Percentiles rank a stretch among this genome's conserved stretches.
Conservation (phyloP, 2,888 invertebrate genomes). For the Leucozona laternaria region DNA sequence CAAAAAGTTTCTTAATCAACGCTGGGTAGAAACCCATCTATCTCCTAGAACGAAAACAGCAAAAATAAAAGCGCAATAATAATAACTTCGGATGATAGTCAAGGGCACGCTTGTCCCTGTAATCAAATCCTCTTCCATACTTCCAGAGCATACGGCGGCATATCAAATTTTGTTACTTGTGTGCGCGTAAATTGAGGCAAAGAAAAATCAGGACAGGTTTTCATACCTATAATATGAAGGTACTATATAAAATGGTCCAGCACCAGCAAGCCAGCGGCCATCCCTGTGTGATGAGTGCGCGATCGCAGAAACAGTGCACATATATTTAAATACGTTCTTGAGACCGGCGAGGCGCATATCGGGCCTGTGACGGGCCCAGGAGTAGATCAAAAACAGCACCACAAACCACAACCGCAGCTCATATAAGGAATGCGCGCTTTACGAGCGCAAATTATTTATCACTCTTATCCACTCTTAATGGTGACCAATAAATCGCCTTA, state of each 20-base stretch:
- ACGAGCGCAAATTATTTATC: conserved; percentile 75
- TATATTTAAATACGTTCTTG: conserved; percentile 43
- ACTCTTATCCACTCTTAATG: conserved; percentile 75
- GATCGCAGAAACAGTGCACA: conserved; percentile 33
- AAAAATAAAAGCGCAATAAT: conserved; percentile 62
- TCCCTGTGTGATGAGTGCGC: conserved; percentile 62
- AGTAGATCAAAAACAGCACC: conserved; percentile 41
- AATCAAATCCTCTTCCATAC: conserved; percentile 64
- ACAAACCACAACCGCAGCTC: conserved; percentile 33
- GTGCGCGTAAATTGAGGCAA: conserved; percentile 70
- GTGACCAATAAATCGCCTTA: conserved; percentile 76
- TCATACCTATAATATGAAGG: too few relatives aligned
- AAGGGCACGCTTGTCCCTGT: conserved; percentile 76
- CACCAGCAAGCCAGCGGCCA: conserved; percentile 44
- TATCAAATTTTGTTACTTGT: conserved; percentile 72
- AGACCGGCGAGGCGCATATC: conserved; percentile 5
- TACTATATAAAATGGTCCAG: conserved; percentile 54
- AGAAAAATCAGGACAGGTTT: conserved; percentile 63
- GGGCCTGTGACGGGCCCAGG: conserved; percentile 12
- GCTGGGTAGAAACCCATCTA: conserved; percentile 68
- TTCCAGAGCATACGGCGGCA: conserved; percentile 62
- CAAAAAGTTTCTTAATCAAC: conserved; percentile 73
- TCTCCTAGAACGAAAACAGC: conserved; percentile 61
- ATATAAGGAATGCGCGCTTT: conserved; percentile 71
- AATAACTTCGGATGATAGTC: conserved; percentile 75